Evolutionary conservation across 1,140 invertebrate species (phyloP).

Genomic region (Trialeurodes vaporariorum): DNA sequence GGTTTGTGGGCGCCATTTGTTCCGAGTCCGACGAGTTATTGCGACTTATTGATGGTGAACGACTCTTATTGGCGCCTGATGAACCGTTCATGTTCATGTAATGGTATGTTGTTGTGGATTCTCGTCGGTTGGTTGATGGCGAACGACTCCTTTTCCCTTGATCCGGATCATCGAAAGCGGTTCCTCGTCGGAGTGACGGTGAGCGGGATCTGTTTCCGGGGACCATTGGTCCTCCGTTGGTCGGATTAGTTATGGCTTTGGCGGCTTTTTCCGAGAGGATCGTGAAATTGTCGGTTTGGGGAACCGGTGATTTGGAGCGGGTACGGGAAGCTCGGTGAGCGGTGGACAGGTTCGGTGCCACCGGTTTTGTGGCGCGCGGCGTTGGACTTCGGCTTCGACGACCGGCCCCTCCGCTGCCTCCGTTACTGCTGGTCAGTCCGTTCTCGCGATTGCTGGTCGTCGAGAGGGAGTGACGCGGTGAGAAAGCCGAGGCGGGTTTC

Average conservation of each 20-base stretch:
- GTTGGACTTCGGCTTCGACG: constrained; percentile 20
- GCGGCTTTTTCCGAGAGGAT: neutral
- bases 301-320: neutral
- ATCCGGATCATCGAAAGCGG: neutral
- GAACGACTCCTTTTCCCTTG: neutral
- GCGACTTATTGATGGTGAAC: too few species aligned
- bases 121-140: too few species aligned
- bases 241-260: neutral
- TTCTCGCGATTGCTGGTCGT: too few species aligned
- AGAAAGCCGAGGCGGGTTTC: neutral
- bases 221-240: neutral
- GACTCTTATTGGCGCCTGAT: too few species aligned
- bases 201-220: neutral
- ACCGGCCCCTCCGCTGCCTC: constrained; percentile 7
- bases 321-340: neutral
- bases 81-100: too few species aligned
- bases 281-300: neutral
- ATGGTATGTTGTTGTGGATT: too few species aligned
- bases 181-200: constrained; percentile 3
- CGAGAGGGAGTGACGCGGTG: neutral
- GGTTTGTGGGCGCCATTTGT: neutral
- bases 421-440: constrained; percentile 26
- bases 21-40: too few species aligned
- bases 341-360: neutral
- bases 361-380: constrained; percentile 1